Evolutionary conservation across 2,113 vertebrate species (phyloP), one percentile per base, ranked within the genome.

Genomic region (Micronycteris hirsuta): DNA sequence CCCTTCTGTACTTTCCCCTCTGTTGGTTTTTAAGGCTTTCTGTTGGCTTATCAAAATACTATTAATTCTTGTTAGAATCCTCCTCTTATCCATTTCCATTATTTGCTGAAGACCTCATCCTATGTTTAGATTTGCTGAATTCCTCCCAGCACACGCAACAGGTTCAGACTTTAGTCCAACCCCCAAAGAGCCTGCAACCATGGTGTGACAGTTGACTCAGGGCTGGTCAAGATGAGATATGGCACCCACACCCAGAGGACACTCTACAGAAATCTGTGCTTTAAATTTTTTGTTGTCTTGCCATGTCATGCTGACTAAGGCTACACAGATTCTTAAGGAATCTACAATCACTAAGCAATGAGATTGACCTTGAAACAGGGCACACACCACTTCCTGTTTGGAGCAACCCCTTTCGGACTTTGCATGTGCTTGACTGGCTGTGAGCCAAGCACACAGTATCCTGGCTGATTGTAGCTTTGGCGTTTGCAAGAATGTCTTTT

Each of bases 401-500:
- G 61, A 89, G 41, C 49, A 52, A 41, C 10, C 12, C 41, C 17
- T 63, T 31, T 77, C 33, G 28, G 49, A 86, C 67, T 96, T 65
- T 11, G 28, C 82, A 31, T 33, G 74, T 94, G 78, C 33, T 41
- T 83, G 20, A 58, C 71, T 85, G 73, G 49, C 45, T 90, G 20
- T 45, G 47, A 92, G 76, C 68, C 85, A 63, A 90, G 67, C 12
- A 82, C 54, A 70, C 43, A 63, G 68, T 16, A 86, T 41, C 85
- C 85, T 95, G 81, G 88, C 63, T 86, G 89, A 78, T 47, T 88
- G 65, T 52, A 41, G 77, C 9, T 67, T 73, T 88, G 97, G 96
- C 74, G 15, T 87, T 82, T 96, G 81, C 67, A 33, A 83, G 82
- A 58, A 45, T 9, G 19, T 65, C 89, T 94, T 94, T 88, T 95